A percentile compares a stretch with the other conserved stretches of the same genome.
Conservation (phyloP, 2,888 invertebrate genomes). For the Bellardia bayeri region DNA sequence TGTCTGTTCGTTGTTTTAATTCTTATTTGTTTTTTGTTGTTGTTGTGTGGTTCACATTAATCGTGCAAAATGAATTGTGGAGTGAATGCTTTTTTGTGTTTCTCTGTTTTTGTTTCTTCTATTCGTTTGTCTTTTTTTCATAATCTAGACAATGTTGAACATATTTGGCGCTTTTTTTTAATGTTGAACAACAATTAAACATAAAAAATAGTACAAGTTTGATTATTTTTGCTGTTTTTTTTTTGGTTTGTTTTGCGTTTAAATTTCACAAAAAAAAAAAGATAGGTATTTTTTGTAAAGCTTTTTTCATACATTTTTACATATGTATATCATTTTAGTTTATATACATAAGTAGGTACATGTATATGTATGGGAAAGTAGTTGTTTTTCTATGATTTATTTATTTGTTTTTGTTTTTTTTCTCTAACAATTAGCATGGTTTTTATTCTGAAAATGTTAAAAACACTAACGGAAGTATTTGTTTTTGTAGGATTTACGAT, state of each 20-base stretch:
- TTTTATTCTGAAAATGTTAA: constrained; percentile 45
- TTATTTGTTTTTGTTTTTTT: constrained; percentile 34
- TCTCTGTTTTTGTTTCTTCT: not conserved
- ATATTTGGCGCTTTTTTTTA: constrained; percentile 62
- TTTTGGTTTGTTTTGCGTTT: constrained; percentile 5
- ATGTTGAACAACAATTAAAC: not conserved
- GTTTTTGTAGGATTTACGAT: constrained; percentile 8
- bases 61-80: constrained; percentile 65
- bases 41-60: constrained; percentile 1
- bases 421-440: constrained; percentile 41
- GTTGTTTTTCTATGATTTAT: constrained; percentile 18
- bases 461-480: constrained; percentile 53
- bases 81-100: constrained; percentile 44
- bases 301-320: not conserved
- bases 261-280: not conserved
- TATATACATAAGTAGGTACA: not conserved
- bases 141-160: constrained; percentile 21
- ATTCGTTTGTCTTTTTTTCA: constrained; percentile 8
- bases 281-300: constrained; percentile 2
- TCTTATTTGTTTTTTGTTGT: not conserved
- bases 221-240: constrained; percentile 2
- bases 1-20: constrained; percentile 35
- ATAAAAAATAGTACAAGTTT: constrained; percentile 6
- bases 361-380: not conserved
- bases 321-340: not conserved